Conservation (phyloP, 2,888 invertebrate genomes). For the Mantis religiosa region DNA sequence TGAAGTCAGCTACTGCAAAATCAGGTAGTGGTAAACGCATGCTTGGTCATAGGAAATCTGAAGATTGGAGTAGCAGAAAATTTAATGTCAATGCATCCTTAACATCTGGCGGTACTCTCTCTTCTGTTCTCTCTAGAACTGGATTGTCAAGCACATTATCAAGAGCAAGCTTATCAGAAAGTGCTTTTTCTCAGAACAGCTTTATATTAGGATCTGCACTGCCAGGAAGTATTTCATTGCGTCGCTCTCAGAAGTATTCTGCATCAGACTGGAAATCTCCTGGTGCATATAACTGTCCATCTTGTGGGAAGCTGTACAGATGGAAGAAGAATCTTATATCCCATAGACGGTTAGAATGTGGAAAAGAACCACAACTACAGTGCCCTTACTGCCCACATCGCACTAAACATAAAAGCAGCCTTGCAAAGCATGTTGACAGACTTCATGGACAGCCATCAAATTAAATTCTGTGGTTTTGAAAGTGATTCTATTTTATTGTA, state of each 20-base stretch:
- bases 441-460: slow-evolving; percentile 10
- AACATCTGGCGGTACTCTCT: background rate
- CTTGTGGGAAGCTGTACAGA: slow-evolving; percentile 35
- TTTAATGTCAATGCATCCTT: background rate
- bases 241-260: slow-evolving; percentile 37
- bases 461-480: background rate
- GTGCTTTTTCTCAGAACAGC: background rate
- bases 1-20: background rate
- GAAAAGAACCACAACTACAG: slow-evolving; percentile 32
- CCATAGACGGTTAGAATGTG: slow-evolving; percentile 31
- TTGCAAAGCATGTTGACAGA: slow-evolving; percentile 18
- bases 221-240: slow-evolving; percentile 22
- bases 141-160: background rate
- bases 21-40: background rate
- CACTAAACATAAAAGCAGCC: slow-evolving; percentile 25
- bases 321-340: slow-evolving; percentile 34
- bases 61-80: background rate
- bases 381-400: slow-evolving; percentile 29
- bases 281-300: slow-evolving; percentile 31
- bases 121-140: background rate
- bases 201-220: background rate
- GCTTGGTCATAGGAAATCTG: background rate
- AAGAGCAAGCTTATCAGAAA: background rate
- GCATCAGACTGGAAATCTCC: slow-evolving; percentile 19
- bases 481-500: background rate